Evolutionary conservation across 1,140 invertebrate genomes (phyloP).

Genomic region (Conus betulinus): DNA sequence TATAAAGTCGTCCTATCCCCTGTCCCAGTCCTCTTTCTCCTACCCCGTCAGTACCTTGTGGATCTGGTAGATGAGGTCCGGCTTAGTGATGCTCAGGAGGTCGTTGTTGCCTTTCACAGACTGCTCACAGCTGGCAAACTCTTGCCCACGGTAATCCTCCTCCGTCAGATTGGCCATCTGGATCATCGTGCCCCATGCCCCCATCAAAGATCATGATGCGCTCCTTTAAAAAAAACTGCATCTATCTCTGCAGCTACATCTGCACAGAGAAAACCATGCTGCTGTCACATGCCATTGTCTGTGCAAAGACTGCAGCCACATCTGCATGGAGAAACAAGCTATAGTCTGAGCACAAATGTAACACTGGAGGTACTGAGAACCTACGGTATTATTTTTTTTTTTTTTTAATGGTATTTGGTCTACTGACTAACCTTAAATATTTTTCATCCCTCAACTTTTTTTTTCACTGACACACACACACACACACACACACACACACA

Average conservation of each 20-base stretch:
- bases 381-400: not conserved
- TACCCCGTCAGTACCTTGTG: slow-evolving; percentile 74
- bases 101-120: slow-evolving; percentile 82
- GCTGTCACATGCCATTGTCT: no score
- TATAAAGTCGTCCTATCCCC: no score
- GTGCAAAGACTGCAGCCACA: no score
- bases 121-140: slow-evolving; percentile 77
- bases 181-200: slow-evolving; percentile 83
- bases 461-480: not conserved
- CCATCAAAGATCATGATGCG: slow-evolving; percentile 81
- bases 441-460: not conserved
- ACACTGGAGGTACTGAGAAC: no score
- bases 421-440: not conserved
- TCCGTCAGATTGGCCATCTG: slow-evolving; percentile 79
- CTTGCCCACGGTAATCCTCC: slow-evolving; percentile 77
- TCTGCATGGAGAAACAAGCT: no score
- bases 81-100: slow-evolving; percentile 78
- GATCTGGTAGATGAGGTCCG: slow-evolving; percentile 79
- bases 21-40: not conserved
- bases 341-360: no score
- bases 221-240: slow-evolving; percentile 63
- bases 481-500: slow-evolving; percentile 28
- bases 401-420: not conserved
- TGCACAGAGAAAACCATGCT: slow-evolving; percentile 30
- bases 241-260: slow-evolving; percentile 51